Evolutionary conservation across 2,888 invertebrate species (phyloP), one percentile per base, ranked within the genome.

Genomic region (Hemithea aestivaria): DNA sequence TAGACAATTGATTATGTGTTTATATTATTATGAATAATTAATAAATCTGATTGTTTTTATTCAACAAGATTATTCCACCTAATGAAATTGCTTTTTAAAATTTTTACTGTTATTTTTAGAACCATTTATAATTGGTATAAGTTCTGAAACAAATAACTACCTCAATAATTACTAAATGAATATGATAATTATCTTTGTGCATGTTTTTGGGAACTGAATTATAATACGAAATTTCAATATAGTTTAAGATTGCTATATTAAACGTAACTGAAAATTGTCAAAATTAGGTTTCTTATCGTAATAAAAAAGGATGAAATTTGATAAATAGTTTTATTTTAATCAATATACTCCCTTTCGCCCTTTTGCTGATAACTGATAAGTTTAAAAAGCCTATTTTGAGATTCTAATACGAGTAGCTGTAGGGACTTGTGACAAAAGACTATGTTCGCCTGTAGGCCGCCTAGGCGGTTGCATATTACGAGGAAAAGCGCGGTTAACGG

Each of bases 111-210:
- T 83, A 79, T 76, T 75, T 80, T 78, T 79, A 77, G 76, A 82
- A 73, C 74, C 73, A 81, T 80, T 79, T 78, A 69, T 83, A 73
- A 84, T 87, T 84, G 84, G 84, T 84, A 79, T 87, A 85, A 85
- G 84, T 87, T 85, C 79, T 77, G 81, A 82, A 83, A 85, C 85
- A 82, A 81, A 81, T 82, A 85, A 87, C 85, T 87, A 87, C 87
- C 87, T 87, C 87, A 87, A 83, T 84, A 82, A 82, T 80, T 84
- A 81, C 81, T 87, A 84, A 87, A 83, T 83, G 78, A 77, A 80
- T 82, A 81, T 80, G 75, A 83, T 83, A 79, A 82, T 82, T 85
- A 84, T 83, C 82, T 82, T 85, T 81, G 80, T 80, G 80, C 82
- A 85, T 84, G 80, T 78, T 84, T 83, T 85, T 81, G 81, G 83